phyloP scores from a whole-genome alignment of 64 coral and sea anemone genomes.

The Pocillopora damicornis region DNA sequence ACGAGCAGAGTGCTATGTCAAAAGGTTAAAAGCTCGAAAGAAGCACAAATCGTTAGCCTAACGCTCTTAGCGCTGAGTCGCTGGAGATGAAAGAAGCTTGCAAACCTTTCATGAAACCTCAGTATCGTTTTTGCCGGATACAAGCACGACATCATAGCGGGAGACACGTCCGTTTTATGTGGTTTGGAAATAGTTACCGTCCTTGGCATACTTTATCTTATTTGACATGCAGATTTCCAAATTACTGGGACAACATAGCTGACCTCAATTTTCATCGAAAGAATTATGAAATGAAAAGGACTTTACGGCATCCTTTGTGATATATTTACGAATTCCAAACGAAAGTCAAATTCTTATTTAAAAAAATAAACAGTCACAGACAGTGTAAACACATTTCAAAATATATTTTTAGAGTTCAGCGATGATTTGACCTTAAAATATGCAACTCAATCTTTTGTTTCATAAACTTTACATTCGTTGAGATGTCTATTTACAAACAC shows the following conservation, averaged over 20 bases:
- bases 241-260: neutral
- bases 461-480: no score
- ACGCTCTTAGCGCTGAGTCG: neutral
- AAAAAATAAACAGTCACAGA: slow-evolving; percentile 16
- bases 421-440: neutral
- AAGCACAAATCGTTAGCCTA: neutral
- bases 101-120: neutral
- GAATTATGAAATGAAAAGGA: neutral
- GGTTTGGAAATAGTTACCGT: slow-evolving; percentile 4
- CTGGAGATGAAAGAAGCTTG: slow-evolving; percentile 7
- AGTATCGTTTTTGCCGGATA: neutral
- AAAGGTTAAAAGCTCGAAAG: slow-evolving; percentile 27
- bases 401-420: neutral
- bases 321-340: neutral
- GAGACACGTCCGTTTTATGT: neutral
- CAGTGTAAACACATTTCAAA: neutral
- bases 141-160: neutral
- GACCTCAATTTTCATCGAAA: neutral
- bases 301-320: neutral
- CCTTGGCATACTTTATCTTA: neutral
- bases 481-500: neutral
- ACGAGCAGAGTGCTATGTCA: neutral
- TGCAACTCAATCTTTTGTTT: neutral
- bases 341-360: slow-evolving; percentile 3
- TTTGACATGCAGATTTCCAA: neutral